phyloP scores from a whole-genome alignment of 1,140 invertebrate genomes.

The Eriocheir sinensis region DNA sequence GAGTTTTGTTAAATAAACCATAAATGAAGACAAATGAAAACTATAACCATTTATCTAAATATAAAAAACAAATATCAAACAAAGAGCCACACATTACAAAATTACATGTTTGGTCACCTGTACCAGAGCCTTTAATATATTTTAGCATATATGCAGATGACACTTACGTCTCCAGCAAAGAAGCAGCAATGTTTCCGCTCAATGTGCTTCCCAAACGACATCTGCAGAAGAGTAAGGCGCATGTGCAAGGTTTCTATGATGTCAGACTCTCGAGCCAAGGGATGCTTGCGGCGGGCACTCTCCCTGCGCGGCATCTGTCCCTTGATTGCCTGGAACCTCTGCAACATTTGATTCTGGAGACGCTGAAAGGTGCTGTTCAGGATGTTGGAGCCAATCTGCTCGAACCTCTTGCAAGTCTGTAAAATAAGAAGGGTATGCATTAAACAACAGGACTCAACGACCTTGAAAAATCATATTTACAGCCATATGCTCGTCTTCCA shows the following conservation, averaged over 20 bases:
- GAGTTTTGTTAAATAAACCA: neutral
- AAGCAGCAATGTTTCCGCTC: conserved; percentile 94
- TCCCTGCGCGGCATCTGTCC: conserved; percentile 93
- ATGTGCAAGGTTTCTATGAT: conserved; percentile 95
- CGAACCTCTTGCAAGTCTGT: conserved; percentile 86
- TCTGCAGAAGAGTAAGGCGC: conserved; percentile 92
- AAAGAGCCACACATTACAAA: no score
- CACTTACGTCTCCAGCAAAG: conserved; percentile 90
- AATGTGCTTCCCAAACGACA: conserved; percentile 95
- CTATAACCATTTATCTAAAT: neutral
- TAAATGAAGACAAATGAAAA: neutral
- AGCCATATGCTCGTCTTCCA: neutral
- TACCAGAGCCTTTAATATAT: no score
- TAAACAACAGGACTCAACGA: no score
- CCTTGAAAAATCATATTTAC: conserved; percentile 74
- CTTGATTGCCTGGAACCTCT: conserved; percentile 91
- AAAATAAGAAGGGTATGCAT: conserved; percentile 64
- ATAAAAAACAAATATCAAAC: no score
- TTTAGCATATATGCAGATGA: neutral
- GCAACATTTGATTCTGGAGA: conserved; percentile 90
- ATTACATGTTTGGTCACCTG: no score
- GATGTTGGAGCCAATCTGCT: conserved; percentile 88
- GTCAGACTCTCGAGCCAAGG: conserved; percentile 92
- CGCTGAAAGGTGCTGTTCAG: conserved; percentile 91
- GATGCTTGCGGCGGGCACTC: conserved; percentile 91